Evolutionary conservation across 1,140 invertebrate species (phyloP).

Genomic region (Meloidogyne exigua): DNA sequence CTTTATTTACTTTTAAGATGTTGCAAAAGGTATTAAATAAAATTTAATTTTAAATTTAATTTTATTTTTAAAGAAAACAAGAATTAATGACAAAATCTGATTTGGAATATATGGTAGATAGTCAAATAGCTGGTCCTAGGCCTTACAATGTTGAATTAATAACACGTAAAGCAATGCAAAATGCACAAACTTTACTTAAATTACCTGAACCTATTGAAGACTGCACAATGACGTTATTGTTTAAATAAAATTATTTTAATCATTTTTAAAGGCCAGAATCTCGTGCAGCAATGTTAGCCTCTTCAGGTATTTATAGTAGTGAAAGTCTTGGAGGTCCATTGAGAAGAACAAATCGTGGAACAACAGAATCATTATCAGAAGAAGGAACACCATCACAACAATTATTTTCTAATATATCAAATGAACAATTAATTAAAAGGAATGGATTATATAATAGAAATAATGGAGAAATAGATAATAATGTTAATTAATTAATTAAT

Average conservation of each 20-base stretch:
- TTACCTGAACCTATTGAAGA: conserved; percentile 53
- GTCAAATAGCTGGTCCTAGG: conserved; percentile 46
- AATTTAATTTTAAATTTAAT: neutral
- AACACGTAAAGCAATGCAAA: conserved; percentile 53
- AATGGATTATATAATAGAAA: neutral
- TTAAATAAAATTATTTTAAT: neutral
- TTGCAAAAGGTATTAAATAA: conserved; percentile 46
- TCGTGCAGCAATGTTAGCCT: conserved; percentile 43
- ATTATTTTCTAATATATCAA: neutral
- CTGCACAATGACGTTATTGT: conserved; percentile 42
- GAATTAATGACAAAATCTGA: conserved; percentile 48
- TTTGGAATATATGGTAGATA: conserved; percentile 57
- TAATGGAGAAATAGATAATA: neutral
- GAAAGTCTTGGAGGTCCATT: neutral
- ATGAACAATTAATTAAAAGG: neutral
- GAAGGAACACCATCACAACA: neutral
- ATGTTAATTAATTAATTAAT: neutral
- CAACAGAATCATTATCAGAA: neutral
- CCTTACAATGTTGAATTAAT: conserved; percentile 63
- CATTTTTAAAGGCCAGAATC: conserved; percentile 40
- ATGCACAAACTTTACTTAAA: conserved; percentile 36
- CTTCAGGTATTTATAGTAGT: conserved; percentile 32
- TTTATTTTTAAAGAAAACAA: conserved; percentile 28
- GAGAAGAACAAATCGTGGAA: neutral
- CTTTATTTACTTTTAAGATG: conserved; percentile 40